Evolutionary conservation across 2,113 vertebrate species (phyloP).

Genomic region (Pelusios castaneus): DNA sequence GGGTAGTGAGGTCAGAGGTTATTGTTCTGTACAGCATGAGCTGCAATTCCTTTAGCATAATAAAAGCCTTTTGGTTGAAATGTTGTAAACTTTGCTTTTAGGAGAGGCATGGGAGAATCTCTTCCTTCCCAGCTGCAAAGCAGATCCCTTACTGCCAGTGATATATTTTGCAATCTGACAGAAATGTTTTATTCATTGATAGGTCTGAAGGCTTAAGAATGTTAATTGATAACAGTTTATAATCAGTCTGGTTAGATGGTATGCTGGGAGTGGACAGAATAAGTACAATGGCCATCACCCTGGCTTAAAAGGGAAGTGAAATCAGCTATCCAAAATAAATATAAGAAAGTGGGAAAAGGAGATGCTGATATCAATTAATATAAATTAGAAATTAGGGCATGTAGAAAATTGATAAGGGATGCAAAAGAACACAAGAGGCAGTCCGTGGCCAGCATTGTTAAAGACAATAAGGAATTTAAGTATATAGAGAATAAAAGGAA

Average conservation of each 20-base stretch:
- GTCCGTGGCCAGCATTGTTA: not conserved
- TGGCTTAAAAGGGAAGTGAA: not conserved
- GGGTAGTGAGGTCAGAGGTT: not conserved
- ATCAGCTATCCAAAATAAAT: not conserved
- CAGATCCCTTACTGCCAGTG: not conserved
- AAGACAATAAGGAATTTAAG: not conserved
- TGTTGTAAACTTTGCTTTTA: not conserved
- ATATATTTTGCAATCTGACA: not conserved
- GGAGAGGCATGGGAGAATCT: not conserved
- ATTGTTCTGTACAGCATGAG: not conserved
- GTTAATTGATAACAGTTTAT: not conserved
- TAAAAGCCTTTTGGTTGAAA: not conserved
- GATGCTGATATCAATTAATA: not conserved
- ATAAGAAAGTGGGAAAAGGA: not conserved
- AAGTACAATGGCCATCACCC: not conserved
- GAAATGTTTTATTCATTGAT: not conserved
- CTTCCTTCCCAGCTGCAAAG: not conserved
- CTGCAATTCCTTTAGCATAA: not conserved
- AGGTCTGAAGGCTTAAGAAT: not conserved
- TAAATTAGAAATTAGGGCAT: not conserved
- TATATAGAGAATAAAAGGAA: not conserved
- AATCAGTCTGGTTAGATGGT: not conserved
- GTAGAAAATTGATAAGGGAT: not conserved
- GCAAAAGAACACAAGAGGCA: not conserved
- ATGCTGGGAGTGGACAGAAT: not conserved